These are phyloP conservation scores for Aphelenchoides besseyi DNA, from an alignment of 1,140 invertebrate genomes.

Conservation along the genomic window DNA sequence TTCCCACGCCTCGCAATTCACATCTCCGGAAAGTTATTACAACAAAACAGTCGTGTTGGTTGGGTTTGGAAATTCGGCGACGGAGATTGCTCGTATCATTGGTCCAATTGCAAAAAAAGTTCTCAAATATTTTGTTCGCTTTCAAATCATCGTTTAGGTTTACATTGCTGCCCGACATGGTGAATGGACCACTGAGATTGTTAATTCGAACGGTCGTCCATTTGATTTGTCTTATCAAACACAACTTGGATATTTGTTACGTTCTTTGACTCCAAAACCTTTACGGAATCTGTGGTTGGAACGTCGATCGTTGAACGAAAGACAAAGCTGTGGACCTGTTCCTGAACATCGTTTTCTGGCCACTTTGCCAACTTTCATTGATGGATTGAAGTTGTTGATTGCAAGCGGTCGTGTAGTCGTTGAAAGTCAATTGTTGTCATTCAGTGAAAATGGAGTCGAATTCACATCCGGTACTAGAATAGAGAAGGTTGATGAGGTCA, in stretches of 20 bases:
- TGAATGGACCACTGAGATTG: not conserved
- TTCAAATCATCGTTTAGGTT: not conserved
- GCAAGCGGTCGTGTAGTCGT: not conserved
- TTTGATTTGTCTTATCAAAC: not conserved
- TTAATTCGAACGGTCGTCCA: not conserved
- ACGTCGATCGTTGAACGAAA: not conserved
- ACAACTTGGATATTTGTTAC: not conserved
- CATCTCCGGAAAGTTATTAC: not conserved
- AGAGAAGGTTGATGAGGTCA: constrained; percentile 18
- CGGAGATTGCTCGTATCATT: not conserved
- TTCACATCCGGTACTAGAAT: constrained; percentile 1
- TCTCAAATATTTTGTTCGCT: not conserved
- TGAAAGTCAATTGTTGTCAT: constrained; percentile 15
- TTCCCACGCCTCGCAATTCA: constrained; percentile 10
- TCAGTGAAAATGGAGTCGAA: constrained; percentile 10
- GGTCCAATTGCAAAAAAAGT: constrained; percentile 15
- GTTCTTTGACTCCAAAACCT: not conserved
- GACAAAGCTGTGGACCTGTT: no score
- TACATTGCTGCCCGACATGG: constrained; percentile 4
- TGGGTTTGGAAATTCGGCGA: constrained; percentile 9
- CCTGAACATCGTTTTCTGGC: constrained; percentile 2
- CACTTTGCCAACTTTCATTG: constrained; percentile 4
- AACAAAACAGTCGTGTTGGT: constrained; percentile 9
- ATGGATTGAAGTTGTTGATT: constrained; percentile 1
- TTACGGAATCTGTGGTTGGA: not conserved